Conservation (phyloP, 2,113 vertebrate species). For the Cyrtonyx montezumae region DNA sequence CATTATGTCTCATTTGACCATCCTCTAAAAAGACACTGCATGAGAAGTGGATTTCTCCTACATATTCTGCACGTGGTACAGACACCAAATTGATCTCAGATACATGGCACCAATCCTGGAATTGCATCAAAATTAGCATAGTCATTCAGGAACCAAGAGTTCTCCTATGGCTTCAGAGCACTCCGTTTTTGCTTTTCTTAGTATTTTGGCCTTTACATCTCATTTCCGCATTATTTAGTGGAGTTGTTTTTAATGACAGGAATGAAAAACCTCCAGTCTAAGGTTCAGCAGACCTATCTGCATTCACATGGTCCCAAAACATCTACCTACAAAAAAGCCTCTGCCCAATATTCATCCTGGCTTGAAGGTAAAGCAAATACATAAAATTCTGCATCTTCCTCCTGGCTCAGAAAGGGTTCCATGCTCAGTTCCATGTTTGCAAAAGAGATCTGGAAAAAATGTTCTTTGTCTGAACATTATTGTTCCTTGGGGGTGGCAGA, state of each 20-base stretch:
- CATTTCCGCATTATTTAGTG: neutral
- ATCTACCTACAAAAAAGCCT: neutral
- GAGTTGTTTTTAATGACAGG: neutral
- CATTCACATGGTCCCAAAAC: neutral
- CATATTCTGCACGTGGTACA: neutral
- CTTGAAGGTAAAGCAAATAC: neutral
- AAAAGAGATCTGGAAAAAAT: slow-evolving; percentile 67
- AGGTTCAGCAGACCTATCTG: neutral
- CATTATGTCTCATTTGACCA: neutral
- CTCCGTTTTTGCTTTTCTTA: neutral
- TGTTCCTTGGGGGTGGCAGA: slow-evolving; percentile 64
- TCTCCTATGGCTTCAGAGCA: neutral
- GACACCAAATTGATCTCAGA: neutral
- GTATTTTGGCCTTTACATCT: neutral
- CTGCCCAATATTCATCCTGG: neutral
- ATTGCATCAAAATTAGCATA: neutral
- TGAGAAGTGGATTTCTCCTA: neutral
- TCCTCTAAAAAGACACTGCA: neutral
- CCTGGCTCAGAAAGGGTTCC: slow-evolving; percentile 48
- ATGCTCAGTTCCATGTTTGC: slow-evolving; percentile 20
- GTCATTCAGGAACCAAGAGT: neutral
- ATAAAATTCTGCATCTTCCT: slow-evolving; percentile 15
- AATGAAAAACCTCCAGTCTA: neutral
- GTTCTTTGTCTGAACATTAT: slow-evolving; percentile 66
- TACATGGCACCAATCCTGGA: neutral